These are phyloP conservation scores for Conistra vaccinii DNA, from an alignment of 2,888 invertebrate species.

Conservation along the genomic window DNA sequence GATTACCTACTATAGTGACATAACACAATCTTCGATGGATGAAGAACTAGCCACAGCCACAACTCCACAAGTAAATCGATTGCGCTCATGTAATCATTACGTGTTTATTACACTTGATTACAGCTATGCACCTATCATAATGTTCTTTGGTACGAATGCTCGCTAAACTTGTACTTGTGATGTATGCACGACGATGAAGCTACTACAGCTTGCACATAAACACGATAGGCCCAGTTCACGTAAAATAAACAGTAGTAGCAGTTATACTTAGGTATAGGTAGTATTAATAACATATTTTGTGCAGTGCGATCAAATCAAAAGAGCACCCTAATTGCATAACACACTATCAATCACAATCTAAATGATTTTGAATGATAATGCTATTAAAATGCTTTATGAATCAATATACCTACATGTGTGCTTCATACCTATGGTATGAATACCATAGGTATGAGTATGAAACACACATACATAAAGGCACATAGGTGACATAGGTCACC, in stretches of 20 bases:
- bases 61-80: slow-evolving; percentile 42
- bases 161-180: slow-evolving; percentile 44
- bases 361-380: too few relatives aligned
- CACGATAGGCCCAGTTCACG: not conserved
- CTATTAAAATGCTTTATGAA: too few relatives aligned
- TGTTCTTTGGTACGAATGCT: slow-evolving; percentile 25
- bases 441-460: too few relatives aligned
- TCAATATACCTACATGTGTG: too few relatives aligned
- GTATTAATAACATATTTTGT: not conserved
- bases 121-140: slow-evolving; percentile 47
- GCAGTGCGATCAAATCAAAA: not conserved
- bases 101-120: slow-evolving; percentile 55
- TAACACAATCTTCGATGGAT: slow-evolving; percentile 37
- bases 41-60: slow-evolving; percentile 31
- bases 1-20: slow-evolving; percentile 43
- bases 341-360: too few relatives aligned
- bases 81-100: slow-evolving; percentile 56
- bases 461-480: too few relatives aligned
- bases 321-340: not conserved
- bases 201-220: not conserved
- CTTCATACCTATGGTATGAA: too few relatives aligned
- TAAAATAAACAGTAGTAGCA: not conserved
- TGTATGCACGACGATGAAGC: not conserved
- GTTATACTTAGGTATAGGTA: too few relatives aligned
- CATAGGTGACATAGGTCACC: too few relatives aligned